Evolutionary conservation across 2,797 vertebrate genomes (phyloP).

Genomic region (Botia kubotai): DNA sequence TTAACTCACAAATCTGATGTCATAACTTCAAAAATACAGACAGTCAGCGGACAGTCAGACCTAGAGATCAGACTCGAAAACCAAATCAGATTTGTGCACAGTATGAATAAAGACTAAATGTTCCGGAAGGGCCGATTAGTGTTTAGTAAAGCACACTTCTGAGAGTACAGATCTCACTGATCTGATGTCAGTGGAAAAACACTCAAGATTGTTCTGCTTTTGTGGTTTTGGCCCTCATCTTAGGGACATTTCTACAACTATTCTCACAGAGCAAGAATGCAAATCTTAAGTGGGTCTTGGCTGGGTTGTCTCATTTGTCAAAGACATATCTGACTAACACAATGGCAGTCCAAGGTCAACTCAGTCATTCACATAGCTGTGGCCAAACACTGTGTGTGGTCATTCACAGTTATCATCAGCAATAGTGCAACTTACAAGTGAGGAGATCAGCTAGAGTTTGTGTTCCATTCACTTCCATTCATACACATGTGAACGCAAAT

Average conservation of each 20-base stretch:
- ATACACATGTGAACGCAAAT: neutral
- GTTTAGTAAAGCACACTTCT: conserved; percentile 1
- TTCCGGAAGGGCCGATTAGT: neutral
- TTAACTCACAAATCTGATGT: neutral
- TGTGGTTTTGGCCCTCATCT: neutral
- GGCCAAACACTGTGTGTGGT: neutral
- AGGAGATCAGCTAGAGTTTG: neutral
- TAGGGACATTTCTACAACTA: neutral
- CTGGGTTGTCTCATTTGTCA: conserved; percentile 13
- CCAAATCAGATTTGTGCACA: neutral
- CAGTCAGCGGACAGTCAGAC: neutral
- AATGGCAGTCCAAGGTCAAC: neutral
- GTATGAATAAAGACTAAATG: neutral
- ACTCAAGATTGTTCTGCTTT: neutral
- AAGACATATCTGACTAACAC: conserved; percentile 11
- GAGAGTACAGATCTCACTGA: neutral
- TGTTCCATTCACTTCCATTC: neutral
- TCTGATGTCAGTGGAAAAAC: neutral
- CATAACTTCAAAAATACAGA: neutral
- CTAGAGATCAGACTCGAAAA: neutral
- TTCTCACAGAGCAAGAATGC: neutral
- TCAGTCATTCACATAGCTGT: neutral
- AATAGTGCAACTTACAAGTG: neutral
- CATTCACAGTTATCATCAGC: neutral
- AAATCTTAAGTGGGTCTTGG: neutral